Percentiles rank a stretch among this genome's conserved stretches.
Conservation (phyloP, 2,797 vertebrate species). For the Gymnothorax javanicus region DNA sequence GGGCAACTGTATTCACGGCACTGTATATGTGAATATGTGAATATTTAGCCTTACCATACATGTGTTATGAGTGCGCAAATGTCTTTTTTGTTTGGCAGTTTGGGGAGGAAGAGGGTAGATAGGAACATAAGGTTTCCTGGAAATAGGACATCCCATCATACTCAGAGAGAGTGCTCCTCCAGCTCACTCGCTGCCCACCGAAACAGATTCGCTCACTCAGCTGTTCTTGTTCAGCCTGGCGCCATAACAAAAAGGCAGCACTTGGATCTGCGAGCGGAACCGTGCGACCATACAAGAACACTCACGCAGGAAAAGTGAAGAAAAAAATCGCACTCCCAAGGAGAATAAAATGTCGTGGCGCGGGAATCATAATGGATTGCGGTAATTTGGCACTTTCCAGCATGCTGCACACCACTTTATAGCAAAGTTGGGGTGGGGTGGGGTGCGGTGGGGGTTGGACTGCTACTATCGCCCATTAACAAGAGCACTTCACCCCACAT, state of each 20-base stretch:
- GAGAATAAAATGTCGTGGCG: too few relatives aligned
- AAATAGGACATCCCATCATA: constrained; percentile 51
- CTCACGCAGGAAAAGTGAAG: not conserved
- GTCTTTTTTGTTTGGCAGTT: too few relatives aligned
- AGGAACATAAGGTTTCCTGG: constrained; percentile 29
- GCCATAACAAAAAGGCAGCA: not conserved
- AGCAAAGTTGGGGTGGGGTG: too few relatives aligned
- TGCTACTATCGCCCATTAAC: too few relatives aligned
- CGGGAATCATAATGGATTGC: not conserved
- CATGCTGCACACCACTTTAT: too few relatives aligned
- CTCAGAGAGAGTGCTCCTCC: constrained; percentile 36
- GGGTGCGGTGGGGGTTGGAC: too few relatives aligned
- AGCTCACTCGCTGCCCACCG: constrained; percentile 47
- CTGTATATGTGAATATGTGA: too few relatives aligned
- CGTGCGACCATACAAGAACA: not conserved
- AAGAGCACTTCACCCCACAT: not conserved
- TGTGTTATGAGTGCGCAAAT: too few relatives aligned
- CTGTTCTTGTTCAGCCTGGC: not conserved
- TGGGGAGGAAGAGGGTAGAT: too few relatives aligned
- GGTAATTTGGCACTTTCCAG: not conserved
- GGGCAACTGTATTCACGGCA: too few relatives aligned
- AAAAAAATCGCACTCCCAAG: not conserved
- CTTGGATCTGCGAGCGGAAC: not conserved
- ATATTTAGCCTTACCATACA: too few relatives aligned
- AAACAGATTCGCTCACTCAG: not conserved